A percentile compares a stretch with the other conserved stretches of the same genome.
Evolutionary conservation across 2,113 vertebrate species (phyloP).

Genomic region (Onychostruthus taczanowskii): DNA sequence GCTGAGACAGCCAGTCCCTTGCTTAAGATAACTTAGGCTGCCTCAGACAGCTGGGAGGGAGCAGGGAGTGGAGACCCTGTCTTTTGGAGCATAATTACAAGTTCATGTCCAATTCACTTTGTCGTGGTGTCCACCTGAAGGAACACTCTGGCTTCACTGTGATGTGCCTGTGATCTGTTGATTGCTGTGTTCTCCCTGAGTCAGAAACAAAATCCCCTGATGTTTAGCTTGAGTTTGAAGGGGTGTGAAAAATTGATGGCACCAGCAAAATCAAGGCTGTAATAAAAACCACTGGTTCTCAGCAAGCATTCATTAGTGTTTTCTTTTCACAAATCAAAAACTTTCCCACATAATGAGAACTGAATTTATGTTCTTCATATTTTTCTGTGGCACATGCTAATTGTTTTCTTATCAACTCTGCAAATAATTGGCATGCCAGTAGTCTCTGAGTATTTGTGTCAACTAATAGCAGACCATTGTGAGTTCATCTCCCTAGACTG

Average conservation of each 20-base stretch:
- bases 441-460: neutral
- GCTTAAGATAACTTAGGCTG: neutral
- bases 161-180: neutral
- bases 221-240: neutral
- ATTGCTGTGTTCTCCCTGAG: neutral
- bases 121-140: neutral
- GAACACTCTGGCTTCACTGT: neutral
- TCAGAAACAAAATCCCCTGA: neutral
- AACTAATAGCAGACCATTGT: neutral
- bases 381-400: neutral
- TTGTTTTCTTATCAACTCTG: neutral
- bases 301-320: neutral
- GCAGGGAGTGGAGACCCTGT: neutral
- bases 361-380: neutral
- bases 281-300: neutral
- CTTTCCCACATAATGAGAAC: neutral
- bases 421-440: neutral
- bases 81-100: neutral
- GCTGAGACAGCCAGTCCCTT: neutral
- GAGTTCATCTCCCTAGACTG: neutral
- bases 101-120: neutral
- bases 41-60: neutral
- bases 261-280: neutral
- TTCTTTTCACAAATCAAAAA: neutral
- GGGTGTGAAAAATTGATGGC: neutral